Evolutionary conservation across 2,113 vertebrate genomes (phyloP), one percentile per base, ranked within the genome.

Genomic region (Caranx ignobilis): DNA sequence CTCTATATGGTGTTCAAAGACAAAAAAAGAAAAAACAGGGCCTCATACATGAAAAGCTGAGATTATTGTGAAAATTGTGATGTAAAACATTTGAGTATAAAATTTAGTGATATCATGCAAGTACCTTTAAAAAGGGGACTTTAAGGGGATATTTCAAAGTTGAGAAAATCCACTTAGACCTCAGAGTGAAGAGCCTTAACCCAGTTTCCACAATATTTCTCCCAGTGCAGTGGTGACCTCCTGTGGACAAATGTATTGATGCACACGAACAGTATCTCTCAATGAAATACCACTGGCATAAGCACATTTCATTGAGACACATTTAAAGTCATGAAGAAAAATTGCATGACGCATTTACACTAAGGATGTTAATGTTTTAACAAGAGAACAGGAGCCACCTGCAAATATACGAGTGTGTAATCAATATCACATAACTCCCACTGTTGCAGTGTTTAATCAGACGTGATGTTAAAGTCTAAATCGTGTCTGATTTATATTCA

Each of bases 171-270:
- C 26, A 26, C 26, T 26, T 26, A 26, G 26, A 26, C 26, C 26
- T 26, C 26, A 26, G 26, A 59, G 2, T 16, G 4, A 43, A 19
- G 11, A 21, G 31, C n/a, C 43, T 63, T 2, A 11, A n/a, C 65
- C 4, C 71, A 18, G 19, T 18, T 18, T 37, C 31, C 13, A 12
- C 13, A 63, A 34, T 39, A 11, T 62, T 41, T 56, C 26, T 59
- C 16, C 8, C 45, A 50, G 82, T 84, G 75, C 87, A 83, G 76
- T 82, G 85, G 82, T 92, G 94, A 71, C 94, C 87, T 85, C 92
- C 8, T 88, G 93, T 95, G 94, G 95, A 84, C 71, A 86, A 48
- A 82, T 16, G 12, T 7, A 26, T 74, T 3, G 1, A 31, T 73
- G n/a, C 87, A 84, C 35, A 16, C 47, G 12, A 21, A 50, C 39